Evolutionary conservation across 1,140 invertebrate genomes (phyloP), one percentile per base, ranked within the genome.

Genomic region (Lordiphosa collinella): DNA sequence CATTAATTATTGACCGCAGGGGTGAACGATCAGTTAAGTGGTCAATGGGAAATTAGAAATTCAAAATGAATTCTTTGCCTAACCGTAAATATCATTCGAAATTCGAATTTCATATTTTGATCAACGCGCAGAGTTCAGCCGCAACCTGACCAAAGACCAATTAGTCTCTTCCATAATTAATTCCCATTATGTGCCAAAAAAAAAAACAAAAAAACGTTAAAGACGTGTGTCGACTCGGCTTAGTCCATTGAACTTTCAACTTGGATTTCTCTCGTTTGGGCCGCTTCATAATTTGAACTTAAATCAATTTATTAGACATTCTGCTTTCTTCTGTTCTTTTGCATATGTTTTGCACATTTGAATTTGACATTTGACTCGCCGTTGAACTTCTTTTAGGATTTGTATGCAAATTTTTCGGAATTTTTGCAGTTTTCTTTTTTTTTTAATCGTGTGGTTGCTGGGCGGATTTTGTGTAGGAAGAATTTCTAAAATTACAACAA

Each of bases 1-100:
- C 75, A 82, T 75, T 67, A 44, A 48, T 55, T 46, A 65, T 64
- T 73, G 54, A 57, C 59, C 44, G 52, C 38, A 18, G 60, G 57
- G 78, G 78, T 84, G 73, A 84, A 84, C 51, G 78, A 59, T 84
- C 78, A 78, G 48, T 51, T 80, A 84, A 84, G 78, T 73, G 63
- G 71, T 16, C 58, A 40, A 41, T 31, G 56, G 50, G 50, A 60
- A 47, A 58, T 49, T 44, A n/a, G 10, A 11, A 44, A 63, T 50
- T 12, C 35, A 13, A 41, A 50, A 25, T 25, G 13, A 47, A 34
- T 31, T 2, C 29, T 25, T 37, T 35, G 43, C 34, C 60, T 71
- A 68, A 71, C 63, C 34, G 62, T 67, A 70, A 62, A 75, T 47
- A 25, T 32, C n/a, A 18, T 31, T 14, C 10, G 31, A 52, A 29